Percentiles rank a stretch among this genome's conserved stretches.
These are phyloP conservation scores for Nansenia antarctica DNA, from an alignment of 2,113 vertebrate genomes.

Conservation along the genomic window DNA sequence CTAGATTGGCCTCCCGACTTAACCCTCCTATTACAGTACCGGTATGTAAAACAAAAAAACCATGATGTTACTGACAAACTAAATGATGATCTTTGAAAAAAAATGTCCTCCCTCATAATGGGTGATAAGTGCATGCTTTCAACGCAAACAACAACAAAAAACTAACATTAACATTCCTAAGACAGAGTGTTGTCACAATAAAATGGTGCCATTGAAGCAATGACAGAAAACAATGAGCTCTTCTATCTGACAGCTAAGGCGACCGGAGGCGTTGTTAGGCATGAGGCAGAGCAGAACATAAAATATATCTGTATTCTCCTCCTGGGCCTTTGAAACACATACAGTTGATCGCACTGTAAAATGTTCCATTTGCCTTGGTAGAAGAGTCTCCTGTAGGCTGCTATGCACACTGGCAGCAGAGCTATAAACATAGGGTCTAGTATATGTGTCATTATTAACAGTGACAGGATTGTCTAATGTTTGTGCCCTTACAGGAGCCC, in stretches of 20 bases:
- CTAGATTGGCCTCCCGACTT: background rate
- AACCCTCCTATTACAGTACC: background rate
- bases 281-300: constrained; percentile 18
- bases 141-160: no score
- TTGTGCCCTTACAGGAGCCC: constrained; percentile 45
- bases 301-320: constrained; percentile 25
- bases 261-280: constrained; percentile 41
- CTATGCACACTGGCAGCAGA: constrained; percentile 49
- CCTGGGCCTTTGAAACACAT: constrained; percentile 24
- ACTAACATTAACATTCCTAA: constrained; percentile 13
- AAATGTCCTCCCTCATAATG: no score
- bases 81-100: no score
- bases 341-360: constrained; percentile 24
- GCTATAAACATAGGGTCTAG: constrained; percentile 45
- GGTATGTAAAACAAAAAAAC: background rate
- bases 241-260: constrained; percentile 35
- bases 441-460: constrained; percentile 51
- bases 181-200: background rate
- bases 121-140: no score
- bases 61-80: no score
- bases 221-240: constrained; percentile 20
- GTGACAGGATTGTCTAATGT: constrained; percentile 57
- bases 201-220: background rate
- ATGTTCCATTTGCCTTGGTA: constrained; percentile 24
- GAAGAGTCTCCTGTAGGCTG: constrained; percentile 38